Base-by-base conservation (phyloP, 1,140 invertebrate species). In the Cherax destructor region DNA sequence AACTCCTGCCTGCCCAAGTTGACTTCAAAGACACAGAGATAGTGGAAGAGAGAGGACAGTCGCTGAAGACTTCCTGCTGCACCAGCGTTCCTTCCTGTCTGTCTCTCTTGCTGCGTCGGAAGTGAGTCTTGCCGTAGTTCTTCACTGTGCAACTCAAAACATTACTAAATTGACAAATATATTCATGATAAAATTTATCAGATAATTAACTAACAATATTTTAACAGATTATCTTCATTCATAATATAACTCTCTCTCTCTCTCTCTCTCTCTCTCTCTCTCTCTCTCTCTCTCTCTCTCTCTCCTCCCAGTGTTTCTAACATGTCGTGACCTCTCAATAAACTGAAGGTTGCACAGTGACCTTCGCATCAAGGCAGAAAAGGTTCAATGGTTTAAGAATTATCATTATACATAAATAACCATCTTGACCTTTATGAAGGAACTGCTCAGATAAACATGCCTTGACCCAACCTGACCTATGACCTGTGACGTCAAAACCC, bases 11-110 rank as follows among this genome's bases (percentile, higher is more conserved):
- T 76, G 49, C 41, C 61, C 21, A 59, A 47, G 16, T 76, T 52
- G 6, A 65, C 76, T n/a, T 86, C 83, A 11, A 86, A 5, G 21
- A 76, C 72, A 21, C 83, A 86, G 6, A 86, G n/a, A 50, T 52
- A 86, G 69, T 86, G 83, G 52, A 86, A 86, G 65, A 86, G 52
- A 86, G 83, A 11, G 83, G 83, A 52, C 83, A 86, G 72, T 86
- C 83, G 50, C 83, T 86, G 83, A 13, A 24, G 47, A 59, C 69
- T 24, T 77, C 69, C 7, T 76, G 69, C 11, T 69, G 6, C 18
- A 76, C 18, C 6, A 86, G 83, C 0, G 83, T 86, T 4, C 83
- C 83, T 5, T n/a, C 4, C 21, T 10, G 47, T 4, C 72, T 50
- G 2, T 59, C 72, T 18, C 24, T 41, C 13, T 50, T 61, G n/a